phyloP scores from a whole-genome alignment of 2,888 invertebrate species.

The Endomychus coccineus region DNA sequence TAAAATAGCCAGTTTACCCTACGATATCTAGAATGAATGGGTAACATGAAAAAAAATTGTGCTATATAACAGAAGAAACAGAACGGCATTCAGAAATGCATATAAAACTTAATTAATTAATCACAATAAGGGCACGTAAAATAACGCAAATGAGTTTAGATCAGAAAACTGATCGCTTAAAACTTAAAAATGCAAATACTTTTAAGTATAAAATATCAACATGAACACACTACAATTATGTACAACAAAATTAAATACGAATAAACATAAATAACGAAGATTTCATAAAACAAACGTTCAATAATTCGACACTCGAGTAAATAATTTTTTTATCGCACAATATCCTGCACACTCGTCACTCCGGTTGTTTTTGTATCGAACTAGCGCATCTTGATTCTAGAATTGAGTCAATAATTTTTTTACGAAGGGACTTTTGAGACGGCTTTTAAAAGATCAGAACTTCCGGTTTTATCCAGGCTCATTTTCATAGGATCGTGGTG shows the following conservation, averaged over 20 bases:
- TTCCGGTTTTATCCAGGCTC: conserved; percentile 62
- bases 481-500: conserved; percentile 67
- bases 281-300: conserved; percentile 24
- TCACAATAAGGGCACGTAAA: conserved; percentile 41
- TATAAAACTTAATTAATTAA: conserved; percentile 33
- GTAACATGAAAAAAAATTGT: conserved; percentile 11
- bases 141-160: conserved; percentile 35
- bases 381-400: conserved; percentile 1
- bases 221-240: conserved; percentile 29
- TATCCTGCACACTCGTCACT: conserved; percentile 12
- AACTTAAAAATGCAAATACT: conserved; percentile 13
- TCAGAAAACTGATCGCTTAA: conserved; percentile 32
- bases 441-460: conserved; percentile 67
- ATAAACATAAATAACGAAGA: conserved; percentile 29
- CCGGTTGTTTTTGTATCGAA: conserved; percentile 9
- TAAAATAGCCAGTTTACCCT: too few relatives aligned
- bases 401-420: too few relatives aligned
- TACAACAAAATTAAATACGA: conserved; percentile 31
- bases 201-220: conserved; percentile 26
- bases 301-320: conserved; percentile 19
- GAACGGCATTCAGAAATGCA: conserved; percentile 25
- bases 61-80: conserved; percentile 17
- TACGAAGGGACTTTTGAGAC: conserved; percentile 74
- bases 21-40: too few relatives aligned
- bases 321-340: conserved; percentile 16